Conservation (phyloP, 2,888 invertebrate genomes). For the Diploptera punctata region DNA sequence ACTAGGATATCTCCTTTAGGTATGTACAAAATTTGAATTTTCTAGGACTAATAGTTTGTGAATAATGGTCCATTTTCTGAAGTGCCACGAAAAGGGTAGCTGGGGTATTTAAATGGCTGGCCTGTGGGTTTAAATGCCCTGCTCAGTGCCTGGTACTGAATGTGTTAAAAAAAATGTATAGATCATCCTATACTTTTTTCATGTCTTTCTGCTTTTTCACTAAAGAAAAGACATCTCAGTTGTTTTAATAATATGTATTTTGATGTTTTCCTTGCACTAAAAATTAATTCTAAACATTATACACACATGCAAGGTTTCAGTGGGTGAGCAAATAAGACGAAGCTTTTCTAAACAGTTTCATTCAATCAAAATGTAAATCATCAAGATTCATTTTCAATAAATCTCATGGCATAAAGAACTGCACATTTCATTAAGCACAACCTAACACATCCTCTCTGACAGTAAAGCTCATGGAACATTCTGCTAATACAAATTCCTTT, state of each 20-base stretch:
- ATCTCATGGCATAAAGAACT: slow-evolving; percentile 31
- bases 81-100: too few species aligned
- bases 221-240: slow-evolving; percentile 13
- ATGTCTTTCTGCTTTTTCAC: slow-evolving; percentile 29
- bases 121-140: too few species aligned
- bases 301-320: not conserved
- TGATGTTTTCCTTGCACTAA: not conserved
- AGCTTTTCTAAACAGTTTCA: slow-evolving; percentile 13
- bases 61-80: too few species aligned
- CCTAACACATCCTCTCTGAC: slow-evolving; percentile 13
- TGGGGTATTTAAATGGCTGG: too few species aligned
- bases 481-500: not conserved
- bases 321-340: slow-evolving; percentile 13
- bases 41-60: too few species aligned
- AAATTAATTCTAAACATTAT: slow-evolving; percentile 8
- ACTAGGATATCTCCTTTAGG: too few species aligned
- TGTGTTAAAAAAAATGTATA: not conserved
- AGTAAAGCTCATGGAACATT: not conserved
- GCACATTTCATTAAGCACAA: slow-evolving; percentile 29
- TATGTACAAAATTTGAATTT: too few species aligned
- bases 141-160: too few species aligned
- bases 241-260: slow-evolving; percentile 1
- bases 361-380: slow-evolving; percentile 29
- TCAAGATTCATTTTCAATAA: slow-evolving; percentile 38
- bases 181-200: slow-evolving; percentile 15